phyloP scores from a whole-genome alignment of 2,888 invertebrate species.

The Caenorhabditis becei region DNA sequence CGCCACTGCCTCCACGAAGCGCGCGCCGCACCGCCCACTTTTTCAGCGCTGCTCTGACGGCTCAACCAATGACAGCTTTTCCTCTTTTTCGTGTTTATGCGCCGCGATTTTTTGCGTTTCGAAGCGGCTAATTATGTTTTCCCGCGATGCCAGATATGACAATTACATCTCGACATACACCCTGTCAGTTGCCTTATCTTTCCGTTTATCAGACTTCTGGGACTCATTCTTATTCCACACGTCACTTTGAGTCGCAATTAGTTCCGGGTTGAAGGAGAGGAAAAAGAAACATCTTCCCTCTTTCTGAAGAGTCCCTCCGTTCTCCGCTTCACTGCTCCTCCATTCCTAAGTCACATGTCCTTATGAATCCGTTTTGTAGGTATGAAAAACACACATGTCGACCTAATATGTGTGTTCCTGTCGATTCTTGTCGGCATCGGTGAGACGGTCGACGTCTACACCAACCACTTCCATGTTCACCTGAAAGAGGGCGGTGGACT shows the following conservation, averaged over 20 bases:
- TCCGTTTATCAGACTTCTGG: background rate
- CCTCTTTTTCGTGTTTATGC: conserved; percentile 19
- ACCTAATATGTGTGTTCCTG: conserved; percentile 62
- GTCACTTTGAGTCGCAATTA: conserved; percentile 2
- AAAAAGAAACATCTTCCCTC: conserved; percentile 5
- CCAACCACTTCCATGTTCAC: conserved; percentile 95
- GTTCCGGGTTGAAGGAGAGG: conserved; percentile 31
- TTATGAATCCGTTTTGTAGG: conserved; percentile 28
- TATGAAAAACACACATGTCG: conserved; percentile 66
- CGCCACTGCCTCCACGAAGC: conserved; percentile 19
- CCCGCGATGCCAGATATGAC: background rate
- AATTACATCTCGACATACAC: background rate
- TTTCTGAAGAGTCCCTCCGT: background rate
- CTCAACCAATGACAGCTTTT: conserved; percentile 55
- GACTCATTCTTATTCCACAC: conserved; percentile 30
- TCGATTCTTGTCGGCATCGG: conserved; percentile 51
- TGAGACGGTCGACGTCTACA: conserved; percentile 87
- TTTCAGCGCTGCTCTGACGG: conserved; percentile 48
- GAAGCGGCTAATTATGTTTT: conserved; percentile 19
- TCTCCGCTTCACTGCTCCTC: background rate
- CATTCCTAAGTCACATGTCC: background rate
- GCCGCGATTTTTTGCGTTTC: conserved; percentile 36
- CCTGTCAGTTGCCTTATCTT: background rate
- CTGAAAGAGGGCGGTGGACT: conserved; percentile 83
- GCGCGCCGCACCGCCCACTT: conserved; percentile 49